Percentiles rank a stretch among this genome's conserved stretches.
These are phyloP conservation scores for Zaprionus davidi DNA, from an alignment of 1,140 invertebrate genomes.

Conservation along the genomic window DNA sequence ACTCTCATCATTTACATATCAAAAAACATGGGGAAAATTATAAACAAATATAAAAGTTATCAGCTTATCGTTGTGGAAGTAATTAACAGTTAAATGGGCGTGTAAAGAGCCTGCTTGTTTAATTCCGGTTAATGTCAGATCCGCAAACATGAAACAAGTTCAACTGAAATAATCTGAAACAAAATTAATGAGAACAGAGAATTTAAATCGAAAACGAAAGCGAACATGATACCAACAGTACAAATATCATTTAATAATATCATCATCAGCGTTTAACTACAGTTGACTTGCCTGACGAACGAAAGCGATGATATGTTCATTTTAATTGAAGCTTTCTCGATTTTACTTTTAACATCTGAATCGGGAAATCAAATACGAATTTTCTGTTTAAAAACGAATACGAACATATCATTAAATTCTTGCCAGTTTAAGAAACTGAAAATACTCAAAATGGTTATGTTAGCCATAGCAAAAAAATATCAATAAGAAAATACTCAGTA, in stretches of 20 bases:
- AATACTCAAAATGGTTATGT: neutral
- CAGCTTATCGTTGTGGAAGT: constrained; percentile 13
- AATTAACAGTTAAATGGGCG: constrained; percentile 19
- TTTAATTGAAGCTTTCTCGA: neutral
- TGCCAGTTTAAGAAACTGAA: neutral
- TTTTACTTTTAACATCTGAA: neutral
- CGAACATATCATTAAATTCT: too few relatives aligned
- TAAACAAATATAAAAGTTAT: neutral
- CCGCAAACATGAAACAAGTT: constrained; percentile 6
- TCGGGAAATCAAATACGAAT: neutral
- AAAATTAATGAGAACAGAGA: constrained; percentile 1
- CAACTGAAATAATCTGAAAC: constrained; percentile 2
- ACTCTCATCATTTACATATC: neutral
- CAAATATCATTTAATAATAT: constrained; percentile 1
- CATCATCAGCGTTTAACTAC: neutral
- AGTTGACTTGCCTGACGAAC: neutral
- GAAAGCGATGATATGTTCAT: neutral
- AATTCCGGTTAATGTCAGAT: neutral
- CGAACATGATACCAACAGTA: neutral
- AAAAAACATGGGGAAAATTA: neutral
- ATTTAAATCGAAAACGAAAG: constrained; percentile 19
- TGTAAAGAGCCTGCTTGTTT: neutral
- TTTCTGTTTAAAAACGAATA: neutral
- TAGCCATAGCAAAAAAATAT: neutral
- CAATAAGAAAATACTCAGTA: too few relatives aligned